Conservation (phyloP, 2,113 vertebrate species). For the Lepus timidus region DNA sequence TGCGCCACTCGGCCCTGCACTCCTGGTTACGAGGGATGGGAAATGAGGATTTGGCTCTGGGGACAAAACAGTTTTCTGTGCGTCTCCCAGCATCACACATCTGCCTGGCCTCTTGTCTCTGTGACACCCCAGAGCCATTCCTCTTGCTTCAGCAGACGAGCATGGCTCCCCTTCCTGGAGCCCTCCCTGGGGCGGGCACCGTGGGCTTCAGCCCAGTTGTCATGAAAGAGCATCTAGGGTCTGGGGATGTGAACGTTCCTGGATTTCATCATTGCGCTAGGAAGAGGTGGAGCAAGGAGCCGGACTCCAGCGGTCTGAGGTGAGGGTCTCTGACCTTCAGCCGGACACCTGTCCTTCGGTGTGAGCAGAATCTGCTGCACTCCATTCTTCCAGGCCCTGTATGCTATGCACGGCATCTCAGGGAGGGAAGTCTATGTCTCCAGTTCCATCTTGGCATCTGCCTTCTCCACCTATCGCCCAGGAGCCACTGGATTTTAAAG, state of each 20-base stretch:
- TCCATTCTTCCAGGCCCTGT: neutral
- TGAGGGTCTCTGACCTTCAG: neutral
- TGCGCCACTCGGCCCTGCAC: neutral
- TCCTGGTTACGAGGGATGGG: rapidly evolving
- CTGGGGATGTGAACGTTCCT: neutral
- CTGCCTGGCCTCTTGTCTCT: neutral
- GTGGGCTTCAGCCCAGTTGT: neutral
- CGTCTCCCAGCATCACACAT: neutral
- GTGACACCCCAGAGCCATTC: neutral
- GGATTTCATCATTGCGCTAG: neutral
- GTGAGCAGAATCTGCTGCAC: neutral
- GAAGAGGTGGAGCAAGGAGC: neutral
- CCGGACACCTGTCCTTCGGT: neutral
- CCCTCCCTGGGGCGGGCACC: neutral
- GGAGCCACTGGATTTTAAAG: neutral
- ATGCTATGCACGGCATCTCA: neutral
- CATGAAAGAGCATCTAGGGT: neutral
- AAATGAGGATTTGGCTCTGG: neutral
- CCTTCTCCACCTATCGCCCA: neutral
- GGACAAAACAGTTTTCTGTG: neutral
- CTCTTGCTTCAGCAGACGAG: neutral
- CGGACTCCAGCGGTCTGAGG: neutral
- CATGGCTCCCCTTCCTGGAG: no score
- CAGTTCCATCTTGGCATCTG: neutral
- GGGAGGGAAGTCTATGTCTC: neutral